Evolutionary conservation across 2,797 vertebrate genomes (phyloP).

Genomic region (Coregonus sp.): DNA sequence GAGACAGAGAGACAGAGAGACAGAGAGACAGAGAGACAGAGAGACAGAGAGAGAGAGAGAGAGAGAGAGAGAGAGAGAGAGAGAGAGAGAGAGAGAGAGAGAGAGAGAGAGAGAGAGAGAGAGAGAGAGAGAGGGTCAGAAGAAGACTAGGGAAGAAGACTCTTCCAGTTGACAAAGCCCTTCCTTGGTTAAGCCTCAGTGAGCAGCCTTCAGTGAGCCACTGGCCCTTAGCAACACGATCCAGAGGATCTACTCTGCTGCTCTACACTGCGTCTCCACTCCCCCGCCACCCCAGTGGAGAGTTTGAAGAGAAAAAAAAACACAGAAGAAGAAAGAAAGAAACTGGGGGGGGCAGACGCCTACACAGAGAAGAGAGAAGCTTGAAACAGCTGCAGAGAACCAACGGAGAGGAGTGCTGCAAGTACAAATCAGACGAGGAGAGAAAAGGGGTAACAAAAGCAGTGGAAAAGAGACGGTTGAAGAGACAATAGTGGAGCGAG

Average conservation of each 20-base stretch:
- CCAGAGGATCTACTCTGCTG: constrained; percentile 22
- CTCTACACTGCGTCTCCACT: constrained; percentile 19
- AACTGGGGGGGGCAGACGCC: not conserved
- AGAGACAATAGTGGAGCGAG: constrained; percentile 1
- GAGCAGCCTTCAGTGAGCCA: constrained; percentile 23
- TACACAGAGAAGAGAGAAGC: constrained; percentile 18
- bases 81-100: not conserved
- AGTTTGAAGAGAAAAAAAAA: constrained; percentile 15
- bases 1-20: not conserved
- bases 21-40: constrained; percentile 22
- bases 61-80: constrained; percentile 23
- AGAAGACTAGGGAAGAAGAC: constrained; percentile 48
- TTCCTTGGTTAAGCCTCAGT: constrained; percentile 28
- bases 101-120: constrained; percentile 22
- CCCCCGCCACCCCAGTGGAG: constrained; percentile 27
- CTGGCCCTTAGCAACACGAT: constrained; percentile 25
- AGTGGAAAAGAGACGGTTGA: not conserved
- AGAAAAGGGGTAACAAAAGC: constrained; percentile 6
- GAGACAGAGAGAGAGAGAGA: not conserved
- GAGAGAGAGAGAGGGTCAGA: constrained; percentile 2
- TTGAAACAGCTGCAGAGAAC: constrained; percentile 25
- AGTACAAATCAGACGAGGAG: constrained; percentile 10
- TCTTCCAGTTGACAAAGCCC: constrained; percentile 36
- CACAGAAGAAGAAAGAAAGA: constrained; percentile 7
- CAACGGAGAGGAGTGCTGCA: constrained; percentile 19